Base-by-base conservation (phyloP, 1,140 invertebrate genomes). In the Apocrypta bakeri region DNA sequence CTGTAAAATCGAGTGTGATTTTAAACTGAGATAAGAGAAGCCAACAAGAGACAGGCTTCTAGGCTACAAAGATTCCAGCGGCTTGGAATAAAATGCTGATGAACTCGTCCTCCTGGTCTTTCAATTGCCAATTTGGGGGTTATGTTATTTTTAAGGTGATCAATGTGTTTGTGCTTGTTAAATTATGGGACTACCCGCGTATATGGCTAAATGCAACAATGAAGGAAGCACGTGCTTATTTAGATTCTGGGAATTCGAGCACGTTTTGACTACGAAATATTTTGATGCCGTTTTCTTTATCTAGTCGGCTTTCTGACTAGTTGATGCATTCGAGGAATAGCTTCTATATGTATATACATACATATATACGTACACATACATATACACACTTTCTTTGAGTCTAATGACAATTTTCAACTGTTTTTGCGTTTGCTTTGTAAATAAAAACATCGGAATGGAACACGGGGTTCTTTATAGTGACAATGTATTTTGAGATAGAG, bases 91-190 rank as follows among this genome's bases (percentile, higher is more conserved):
- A 74, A 48, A 82, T 75, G 42, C 69, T 76, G 80, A 71, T 29
- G 69, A 24, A n/a, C 6, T 61, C 24, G 27, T 71, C 31, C 64
- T 40, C 64, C 37, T 76, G 63, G 63, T 64, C 63, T 82, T 71
- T 48, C 27, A 78, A 72, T 73, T 56, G 33, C 37, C 69, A 56
- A 33, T 56, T 83, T 83, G 63, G 61, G 75, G 81, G 81, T 83
- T 83, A 83, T 83, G 81, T 83, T 82, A 73, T 76, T 77, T 82
- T 71, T 42, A 78, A 82, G 81, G 81, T 82, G 72, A 78, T 29
- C 61, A 27, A 74, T 74, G 31, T 56, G 48, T 56, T 17, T 56
- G 7, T n/a, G 48, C n/a, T 2, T 48, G 21, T 48, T 37, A 37
- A 6, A 37, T 3, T 37, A 37, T 6, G 37, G n/a, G n/a, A n/a